These are phyloP conservation scores for Leptinotarsa defecta DNA, from an alignment of 1,140 invertebrate genomes.

Conservation along the genomic window DNA sequence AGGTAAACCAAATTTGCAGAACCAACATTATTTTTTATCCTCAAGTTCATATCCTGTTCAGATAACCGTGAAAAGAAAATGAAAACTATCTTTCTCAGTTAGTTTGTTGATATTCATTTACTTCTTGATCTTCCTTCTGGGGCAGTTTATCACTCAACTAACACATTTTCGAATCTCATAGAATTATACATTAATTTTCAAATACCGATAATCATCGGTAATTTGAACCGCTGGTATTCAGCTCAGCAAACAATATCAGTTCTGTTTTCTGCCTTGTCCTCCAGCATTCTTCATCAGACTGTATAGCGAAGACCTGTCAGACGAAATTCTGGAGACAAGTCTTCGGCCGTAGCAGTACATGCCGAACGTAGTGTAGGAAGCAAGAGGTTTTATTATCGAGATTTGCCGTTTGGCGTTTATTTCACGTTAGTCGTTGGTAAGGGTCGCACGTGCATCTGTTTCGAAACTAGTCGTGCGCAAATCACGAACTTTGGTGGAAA, in stretches of 20 bases:
- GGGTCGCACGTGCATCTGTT: background rate
- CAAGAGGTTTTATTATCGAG: background rate
- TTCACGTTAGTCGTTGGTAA: background rate
- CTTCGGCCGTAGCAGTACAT: constrained; percentile 4
- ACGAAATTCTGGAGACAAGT: constrained; percentile 5
- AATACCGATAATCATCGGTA: no score
- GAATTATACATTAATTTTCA: no score
- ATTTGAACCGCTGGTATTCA: no score
- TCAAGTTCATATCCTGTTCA: no score
- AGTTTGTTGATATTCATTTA: no score
- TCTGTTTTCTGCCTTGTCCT: background rate
- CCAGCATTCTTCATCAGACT: background rate
- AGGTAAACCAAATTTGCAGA: no score
- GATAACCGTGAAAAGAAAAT: no score
- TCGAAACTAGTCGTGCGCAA: background rate
- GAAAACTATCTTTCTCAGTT: no score
- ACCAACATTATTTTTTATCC: no score
- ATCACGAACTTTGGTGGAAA: background rate
- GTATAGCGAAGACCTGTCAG: background rate
- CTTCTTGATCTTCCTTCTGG: no score
- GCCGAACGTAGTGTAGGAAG: background rate
- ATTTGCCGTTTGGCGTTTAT: constrained; percentile 8
- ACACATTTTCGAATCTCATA: no score
- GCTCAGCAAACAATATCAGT: background rate
- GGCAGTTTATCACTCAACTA: no score